Evolutionary conservation across 2,888 invertebrate genomes (phyloP), one percentile per base, ranked within the genome.

Genomic region (Drosophila borborema): DNA sequence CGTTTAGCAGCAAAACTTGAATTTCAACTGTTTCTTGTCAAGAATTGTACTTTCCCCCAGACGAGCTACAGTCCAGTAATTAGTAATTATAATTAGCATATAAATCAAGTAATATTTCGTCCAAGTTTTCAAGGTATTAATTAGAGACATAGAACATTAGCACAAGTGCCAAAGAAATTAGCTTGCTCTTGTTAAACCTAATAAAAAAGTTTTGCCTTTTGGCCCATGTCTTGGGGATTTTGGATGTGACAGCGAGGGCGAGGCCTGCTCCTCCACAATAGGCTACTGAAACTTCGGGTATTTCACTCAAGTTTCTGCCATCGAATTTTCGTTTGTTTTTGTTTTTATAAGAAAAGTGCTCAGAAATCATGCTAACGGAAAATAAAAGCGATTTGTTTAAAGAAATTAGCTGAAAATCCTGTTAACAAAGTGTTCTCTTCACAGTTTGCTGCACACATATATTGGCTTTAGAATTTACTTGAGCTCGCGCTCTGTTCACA

Each of bases 41-140:
- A 45, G 45, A 49, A 67, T 65, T 82, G 65, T 77, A 72, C 73
- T 72, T 70, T 59, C 43, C 49, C n/a, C 34, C 43, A 49, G 59
- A 38, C 59, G 16, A 46, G 53, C 28, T 62, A 62, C 54, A 53
- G 62, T n/a, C 12, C 23, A 28, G 41, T 41, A 55, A 55, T 55
- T 55, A 59, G 20, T 43, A 64, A 64, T 59, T 74, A 85, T 73
- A 85, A 87, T 86, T 89, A 87, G 66, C 85, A 87, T 87, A 87
- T 87, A 87, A 89, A 89, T 89, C 85, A 87, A 80, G 86, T 70
- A 53, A 64, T 74, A 14, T 64, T 45, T 63, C 12, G 43, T 20
- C 46, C 51, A 54, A 63, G 40, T 67, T 64, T 55, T 74, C 64
- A 71, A 71, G 84, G 78, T 84, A 87, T 89, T 86, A 89, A 86